phyloP scores from a whole-genome alignment of 2,113 vertebrate species.

The Cathartes aura region DNA sequence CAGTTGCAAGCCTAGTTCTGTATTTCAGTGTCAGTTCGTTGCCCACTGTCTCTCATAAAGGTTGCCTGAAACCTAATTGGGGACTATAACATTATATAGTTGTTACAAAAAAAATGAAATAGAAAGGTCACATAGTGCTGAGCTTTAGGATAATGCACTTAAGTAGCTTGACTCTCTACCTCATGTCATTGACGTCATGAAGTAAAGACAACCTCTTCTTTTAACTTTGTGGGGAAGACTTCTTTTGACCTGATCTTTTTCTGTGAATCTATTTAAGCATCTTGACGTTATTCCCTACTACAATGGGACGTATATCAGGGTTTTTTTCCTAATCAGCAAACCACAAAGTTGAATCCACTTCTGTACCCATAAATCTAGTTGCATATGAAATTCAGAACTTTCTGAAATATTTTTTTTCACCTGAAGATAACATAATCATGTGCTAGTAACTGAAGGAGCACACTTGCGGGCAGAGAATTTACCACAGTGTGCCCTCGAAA shows the following conservation, averaged over 20 bases:
- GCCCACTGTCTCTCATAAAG: neutral
- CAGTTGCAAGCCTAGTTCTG: neutral
- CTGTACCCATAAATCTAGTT: neutral
- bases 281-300: neutral
- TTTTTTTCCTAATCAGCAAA: neutral
- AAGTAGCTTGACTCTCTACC: neutral
- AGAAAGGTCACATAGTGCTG: neutral
- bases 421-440: neutral
- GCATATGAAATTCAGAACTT: neutral
- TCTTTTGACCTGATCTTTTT: neutral
- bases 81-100: neutral
- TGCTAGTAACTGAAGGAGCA: neutral
- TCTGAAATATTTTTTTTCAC: neutral
- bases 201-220: neutral
- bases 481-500: neutral
- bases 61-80: accelerated
- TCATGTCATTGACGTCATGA: neutral
- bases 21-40: neutral
- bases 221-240: neutral
- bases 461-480: neutral
- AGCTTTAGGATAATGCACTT: neutral
- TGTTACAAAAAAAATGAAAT: neutral
- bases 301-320: neutral
- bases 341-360: neutral
- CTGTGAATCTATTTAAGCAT: neutral